Conservation (phyloP, 2,888 invertebrate species). For the Nasonovia ribisnigri region DNA sequence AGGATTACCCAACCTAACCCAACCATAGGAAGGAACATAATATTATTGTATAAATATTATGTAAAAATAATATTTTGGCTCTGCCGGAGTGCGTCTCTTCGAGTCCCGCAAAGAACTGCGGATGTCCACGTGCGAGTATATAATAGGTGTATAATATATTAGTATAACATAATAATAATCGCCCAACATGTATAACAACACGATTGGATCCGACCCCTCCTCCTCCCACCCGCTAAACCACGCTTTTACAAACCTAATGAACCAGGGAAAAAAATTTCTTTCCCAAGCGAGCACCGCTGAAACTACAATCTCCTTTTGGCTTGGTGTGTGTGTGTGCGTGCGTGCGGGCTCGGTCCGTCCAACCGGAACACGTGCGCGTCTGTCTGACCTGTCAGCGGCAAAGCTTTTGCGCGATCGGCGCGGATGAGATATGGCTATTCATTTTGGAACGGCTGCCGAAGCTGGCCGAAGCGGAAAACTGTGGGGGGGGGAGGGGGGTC, state of each 20-base stretch:
- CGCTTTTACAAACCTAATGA: neutral
- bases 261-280: neutral
- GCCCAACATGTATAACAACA: neutral
- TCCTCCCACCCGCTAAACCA: neutral
- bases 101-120: neutral
- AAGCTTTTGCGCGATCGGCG: conserved; percentile 27
- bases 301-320: neutral
- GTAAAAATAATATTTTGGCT: neutral
- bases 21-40: no score
- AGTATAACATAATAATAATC: neutral
- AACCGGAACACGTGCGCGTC: conserved; percentile 20
- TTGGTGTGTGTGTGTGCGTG: neutral
- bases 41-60: neutral
- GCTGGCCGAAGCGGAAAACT: neutral
- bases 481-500: no score
- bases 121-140: neutral
- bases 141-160: neutral
- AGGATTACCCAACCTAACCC: no score
- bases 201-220: neutral
- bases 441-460: conserved; percentile 24
- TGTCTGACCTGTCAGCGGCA: conserved; percentile 55
- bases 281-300: neutral
- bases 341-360: neutral
- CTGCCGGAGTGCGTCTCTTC: neutral
- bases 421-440: conserved; percentile 45